Evolutionary conservation across 2,797 vertebrate genomes (phyloP), one percentile per base, ranked within the genome.

Genomic region (Ctenochaetus hawaiiensis): DNA sequence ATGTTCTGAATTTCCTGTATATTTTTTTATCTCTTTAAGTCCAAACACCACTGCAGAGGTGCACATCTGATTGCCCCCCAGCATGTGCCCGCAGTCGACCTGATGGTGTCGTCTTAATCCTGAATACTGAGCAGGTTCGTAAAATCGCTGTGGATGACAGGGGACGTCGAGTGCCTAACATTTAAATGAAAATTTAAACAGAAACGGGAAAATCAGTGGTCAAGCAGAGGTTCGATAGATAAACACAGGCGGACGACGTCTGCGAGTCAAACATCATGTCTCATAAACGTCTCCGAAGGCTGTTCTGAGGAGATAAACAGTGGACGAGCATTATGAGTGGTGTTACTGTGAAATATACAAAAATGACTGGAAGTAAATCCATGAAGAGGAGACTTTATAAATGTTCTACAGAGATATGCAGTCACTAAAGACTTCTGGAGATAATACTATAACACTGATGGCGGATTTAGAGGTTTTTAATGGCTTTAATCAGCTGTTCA

Each of bases 161-260:
- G 16, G 5, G 41, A 37, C 0, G 2, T 56, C 49, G 44, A 53
- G 60, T 20, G 58, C 37, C 49, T 69, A 23, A 43, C 61, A 71
- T 84, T 80, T 59, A 66, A 77, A 88, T 70, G 41, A 0, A 65
- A 73, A 77, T 67, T 22, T n/a, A 60, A 72, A 67, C 44, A 70
- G 20, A 16, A 43, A 51, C 43, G 20, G 20, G 5, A 54, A 59
- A 49, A 52, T 37, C 30, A 66, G n/a, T 59, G 72, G 66, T 72
- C 54, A 52, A 62, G 60, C 72, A 59, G 57, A 2, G 13, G 63
- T 54, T 59, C 10, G 39, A 60, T 51, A 73, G 71, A 14, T 80
- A 72, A 75, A 70, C 53, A 44, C 57, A 66, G 72, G 48, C 56
- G 48, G 23, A 37, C 39, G 10, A 39, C 10, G 39, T 39, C 69